A percentile compares a stretch with the other conserved stretches of the same genome.
These are phyloP conservation scores for Ciconia boyciana DNA, from an alignment of 2,113 vertebrate species.

Conservation along the genomic window DNA sequence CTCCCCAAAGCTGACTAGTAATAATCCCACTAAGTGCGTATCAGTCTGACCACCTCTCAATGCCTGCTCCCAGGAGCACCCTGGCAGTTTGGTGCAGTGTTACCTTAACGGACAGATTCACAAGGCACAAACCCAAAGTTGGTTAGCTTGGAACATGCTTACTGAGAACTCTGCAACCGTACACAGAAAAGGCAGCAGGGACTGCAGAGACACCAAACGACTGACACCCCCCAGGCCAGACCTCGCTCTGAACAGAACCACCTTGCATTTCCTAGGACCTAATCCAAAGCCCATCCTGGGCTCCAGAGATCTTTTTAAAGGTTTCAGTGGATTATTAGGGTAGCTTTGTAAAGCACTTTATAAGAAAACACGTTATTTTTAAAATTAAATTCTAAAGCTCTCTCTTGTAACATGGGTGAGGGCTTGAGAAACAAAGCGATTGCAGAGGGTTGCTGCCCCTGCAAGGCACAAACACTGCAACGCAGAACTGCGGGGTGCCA, in stretches of 20 bases:
- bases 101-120: accelerated
- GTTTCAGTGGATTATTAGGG: background rate
- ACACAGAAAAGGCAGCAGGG: accelerated
- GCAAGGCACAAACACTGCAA: background rate
- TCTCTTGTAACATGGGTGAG: background rate
- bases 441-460: background rate
- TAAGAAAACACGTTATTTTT: accelerated
- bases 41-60: accelerated
- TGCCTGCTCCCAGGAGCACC: accelerated
- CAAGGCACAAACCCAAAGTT: too few relatives aligned
- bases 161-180: accelerated
- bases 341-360: background rate
- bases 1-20: background rate
- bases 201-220: accelerated
- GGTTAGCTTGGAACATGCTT: accelerated
- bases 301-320: background rate
- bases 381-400: background rate
- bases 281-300: background rate
- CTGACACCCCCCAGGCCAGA: too few relatives aligned
- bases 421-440: background rate
- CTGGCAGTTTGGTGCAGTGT: accelerated
- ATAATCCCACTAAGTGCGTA: background rate
- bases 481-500: background rate
- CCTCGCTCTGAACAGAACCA: accelerated
- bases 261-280: accelerated